Conservation (phyloP, 2,113 vertebrate genomes). For the Uropsilus gracilis region DNA sequence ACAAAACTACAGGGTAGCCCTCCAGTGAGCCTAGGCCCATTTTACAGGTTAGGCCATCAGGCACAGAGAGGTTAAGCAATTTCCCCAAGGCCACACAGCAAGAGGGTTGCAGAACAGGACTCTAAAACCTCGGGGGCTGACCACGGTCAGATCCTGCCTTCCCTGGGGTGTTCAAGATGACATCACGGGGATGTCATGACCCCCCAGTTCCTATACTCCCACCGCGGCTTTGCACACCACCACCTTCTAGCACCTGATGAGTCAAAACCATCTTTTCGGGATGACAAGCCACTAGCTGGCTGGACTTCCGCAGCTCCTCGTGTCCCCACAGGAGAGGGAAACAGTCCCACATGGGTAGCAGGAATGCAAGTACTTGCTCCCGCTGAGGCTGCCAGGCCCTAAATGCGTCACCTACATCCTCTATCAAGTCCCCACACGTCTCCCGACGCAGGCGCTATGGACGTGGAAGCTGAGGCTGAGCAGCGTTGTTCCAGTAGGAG, state of each 20-base stretch:
- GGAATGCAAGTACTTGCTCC: accelerated
- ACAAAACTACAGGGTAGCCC: not conserved
- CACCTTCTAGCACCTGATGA: not conserved
- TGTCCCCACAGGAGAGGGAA: not conserved
- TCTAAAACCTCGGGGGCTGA: not conserved
- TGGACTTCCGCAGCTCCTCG: not conserved
- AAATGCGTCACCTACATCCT: not conserved
- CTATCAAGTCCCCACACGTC: too few species aligned
- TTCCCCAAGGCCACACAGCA: not conserved
- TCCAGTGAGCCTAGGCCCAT: too few species aligned
- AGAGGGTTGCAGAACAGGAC: not conserved
- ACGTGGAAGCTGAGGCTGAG: not conserved
- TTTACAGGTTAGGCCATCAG: not conserved
- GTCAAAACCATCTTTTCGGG: not conserved
- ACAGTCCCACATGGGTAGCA: not conserved
- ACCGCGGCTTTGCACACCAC: not conserved
- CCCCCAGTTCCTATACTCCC: not conserved
- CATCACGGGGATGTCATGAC: not conserved
- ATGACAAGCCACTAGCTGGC: not conserved
- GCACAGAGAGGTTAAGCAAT: not conserved
- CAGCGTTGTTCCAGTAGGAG: not conserved
- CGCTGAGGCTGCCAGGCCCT: not conserved
- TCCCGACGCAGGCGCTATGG: accelerated
- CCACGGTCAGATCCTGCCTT: not conserved
- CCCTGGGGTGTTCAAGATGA: not conserved